Conservation (phyloP, 92 coral and sea anemone species). For the Nematostella vectensis region DNA sequence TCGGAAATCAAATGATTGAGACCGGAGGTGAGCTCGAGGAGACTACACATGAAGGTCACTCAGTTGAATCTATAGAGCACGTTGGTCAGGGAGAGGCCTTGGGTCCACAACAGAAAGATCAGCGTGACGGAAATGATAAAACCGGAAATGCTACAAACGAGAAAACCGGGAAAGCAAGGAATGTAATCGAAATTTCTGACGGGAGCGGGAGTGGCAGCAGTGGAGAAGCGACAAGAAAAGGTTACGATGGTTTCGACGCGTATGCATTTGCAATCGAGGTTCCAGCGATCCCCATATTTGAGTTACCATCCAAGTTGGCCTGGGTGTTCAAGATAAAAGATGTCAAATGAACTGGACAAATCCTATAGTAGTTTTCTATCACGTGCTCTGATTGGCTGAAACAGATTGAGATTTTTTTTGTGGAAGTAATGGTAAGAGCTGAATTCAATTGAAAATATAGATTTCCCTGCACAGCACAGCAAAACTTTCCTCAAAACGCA, state of each 20-base stretch:
- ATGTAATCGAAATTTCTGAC: background rate
- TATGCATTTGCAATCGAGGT: slow-evolving; percentile 14
- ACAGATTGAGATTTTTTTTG: no score
- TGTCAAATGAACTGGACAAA: no score
- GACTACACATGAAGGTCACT: background rate
- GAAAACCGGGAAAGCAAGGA: background rate
- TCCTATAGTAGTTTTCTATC: no score
- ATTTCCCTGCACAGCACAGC: no score
- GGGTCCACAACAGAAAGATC: background rate
- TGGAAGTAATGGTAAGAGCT: no score
- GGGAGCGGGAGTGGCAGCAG: background rate
- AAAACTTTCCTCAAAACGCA: no score
- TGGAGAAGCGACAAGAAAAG: slow-evolving; percentile 12
- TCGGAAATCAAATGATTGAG: background rate
- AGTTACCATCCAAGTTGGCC: slow-evolving; percentile 86
- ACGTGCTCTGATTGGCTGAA: no score
- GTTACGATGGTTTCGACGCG: slow-evolving; percentile 20
- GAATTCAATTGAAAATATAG: no score
- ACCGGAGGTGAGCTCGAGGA: background rate
- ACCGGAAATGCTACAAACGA: background rate
- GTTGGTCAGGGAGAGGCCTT: background rate
- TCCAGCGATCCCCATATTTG: slow-evolving; percentile 45
- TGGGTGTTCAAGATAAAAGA: slow-evolving; percentile 86
- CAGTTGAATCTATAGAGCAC: background rate
- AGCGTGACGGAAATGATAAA: background rate